phyloP scores from a whole-genome alignment of 2,888 invertebrate genomes.

The Phlogophora meticulosa region DNA sequence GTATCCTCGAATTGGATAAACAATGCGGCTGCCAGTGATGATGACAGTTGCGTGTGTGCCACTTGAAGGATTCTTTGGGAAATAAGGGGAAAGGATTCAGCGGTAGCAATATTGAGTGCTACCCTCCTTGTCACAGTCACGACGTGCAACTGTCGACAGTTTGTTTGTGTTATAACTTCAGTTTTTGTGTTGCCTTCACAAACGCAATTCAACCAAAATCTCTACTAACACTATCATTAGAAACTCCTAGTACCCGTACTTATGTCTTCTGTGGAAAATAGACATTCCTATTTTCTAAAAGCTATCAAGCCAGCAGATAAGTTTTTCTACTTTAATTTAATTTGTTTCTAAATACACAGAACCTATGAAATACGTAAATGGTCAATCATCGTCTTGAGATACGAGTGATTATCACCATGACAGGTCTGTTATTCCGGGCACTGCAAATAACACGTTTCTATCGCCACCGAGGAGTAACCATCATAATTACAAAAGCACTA shows the following conservation, averaged over 20 bases:
- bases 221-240: too few species aligned
- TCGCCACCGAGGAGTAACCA: constrained; percentile 39
- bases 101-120: constrained; percentile 5
- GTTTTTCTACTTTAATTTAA: constrained; percentile 5
- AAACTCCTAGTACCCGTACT: too few species aligned
- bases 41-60: constrained; percentile 56
- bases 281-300: neutral
- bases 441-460: constrained; percentile 7
- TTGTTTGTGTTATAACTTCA: too few species aligned
- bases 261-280: too few species aligned
- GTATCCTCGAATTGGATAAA: constrained; percentile 77
- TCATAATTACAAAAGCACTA: constrained; percentile 42
- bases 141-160: too few species aligned
- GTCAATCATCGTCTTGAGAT: constrained; percentile 12
- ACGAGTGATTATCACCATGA: constrained; percentile 20
- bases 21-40: constrained; percentile 72
- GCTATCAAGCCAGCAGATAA: neutral
- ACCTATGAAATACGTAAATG: constrained; percentile 4
- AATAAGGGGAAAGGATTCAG: constrained; percentile 22
- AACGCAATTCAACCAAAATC: too few species aligned
- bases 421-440: constrained; percentile 22
- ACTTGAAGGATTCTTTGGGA: constrained; percentile 13
- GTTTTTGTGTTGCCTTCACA: too few species aligned
- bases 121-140: too few species aligned
- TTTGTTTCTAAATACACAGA: neutral